Evolutionary conservation across 2,888 invertebrate species (phyloP).

Genomic region (Ischnura elegans): DNA sequence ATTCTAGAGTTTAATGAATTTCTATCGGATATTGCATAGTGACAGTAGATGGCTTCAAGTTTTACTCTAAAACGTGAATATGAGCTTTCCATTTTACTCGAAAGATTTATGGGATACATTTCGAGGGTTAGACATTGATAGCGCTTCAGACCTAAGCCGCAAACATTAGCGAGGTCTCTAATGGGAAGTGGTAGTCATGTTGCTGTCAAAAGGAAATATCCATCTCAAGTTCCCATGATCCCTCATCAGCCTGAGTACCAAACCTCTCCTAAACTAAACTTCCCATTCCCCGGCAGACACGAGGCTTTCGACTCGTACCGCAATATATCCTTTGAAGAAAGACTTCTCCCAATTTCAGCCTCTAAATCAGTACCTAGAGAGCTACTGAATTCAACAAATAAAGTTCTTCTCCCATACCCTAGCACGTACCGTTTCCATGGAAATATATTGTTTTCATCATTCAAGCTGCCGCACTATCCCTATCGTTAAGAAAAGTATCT

Average conservation of each 20-base stretch:
- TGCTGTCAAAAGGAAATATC: not conserved
- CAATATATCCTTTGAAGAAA: not conserved
- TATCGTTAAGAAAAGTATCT: too few relatives aligned
- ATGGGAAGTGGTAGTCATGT: not conserved
- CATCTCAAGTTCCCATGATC: not conserved
- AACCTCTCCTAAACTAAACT: not conserved
- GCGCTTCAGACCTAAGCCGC: not conserved
- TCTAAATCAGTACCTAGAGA: too few relatives aligned
- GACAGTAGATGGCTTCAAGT: too few relatives aligned
- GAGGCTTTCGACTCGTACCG: not conserved
- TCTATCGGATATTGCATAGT: not conserved
- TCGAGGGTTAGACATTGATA: not conserved
- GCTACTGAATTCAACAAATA: too few relatives aligned
- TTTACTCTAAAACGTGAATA: too few relatives aligned
- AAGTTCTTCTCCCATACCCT: too few relatives aligned
- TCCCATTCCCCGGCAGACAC: not conserved
- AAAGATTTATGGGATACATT: not conserved
- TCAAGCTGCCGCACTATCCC: too few relatives aligned
- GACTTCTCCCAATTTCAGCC: not conserved
- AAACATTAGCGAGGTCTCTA: not conserved
- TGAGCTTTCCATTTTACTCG: too few relatives aligned
- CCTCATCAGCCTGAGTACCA: not conserved
- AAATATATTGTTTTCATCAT: too few relatives aligned
- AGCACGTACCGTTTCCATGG: too few relatives aligned
- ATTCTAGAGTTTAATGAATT: constrained; percentile 6